These are phyloP conservation scores for Gymnothorax javanicus DNA, from an alignment of 2,797 vertebrate genomes.

Conservation along the genomic window DNA sequence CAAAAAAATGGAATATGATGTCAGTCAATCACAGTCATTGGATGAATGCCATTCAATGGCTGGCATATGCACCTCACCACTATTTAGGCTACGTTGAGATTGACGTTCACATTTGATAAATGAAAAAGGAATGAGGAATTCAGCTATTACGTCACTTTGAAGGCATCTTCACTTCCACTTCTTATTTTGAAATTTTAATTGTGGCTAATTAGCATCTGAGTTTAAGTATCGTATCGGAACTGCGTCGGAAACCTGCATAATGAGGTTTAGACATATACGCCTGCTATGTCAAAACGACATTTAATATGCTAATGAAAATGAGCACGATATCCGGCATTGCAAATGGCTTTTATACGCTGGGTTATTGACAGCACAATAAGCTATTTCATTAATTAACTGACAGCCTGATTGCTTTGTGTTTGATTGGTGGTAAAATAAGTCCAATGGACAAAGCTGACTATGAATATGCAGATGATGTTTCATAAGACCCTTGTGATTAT, in stretches of 20 bases:
- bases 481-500: not conserved
- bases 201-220: slow-evolving; percentile 2
- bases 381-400: slow-evolving; percentile 1
- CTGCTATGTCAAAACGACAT: slow-evolving; percentile 10
- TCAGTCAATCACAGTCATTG: slow-evolving; percentile 2
- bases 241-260: slow-evolving; percentile 1
- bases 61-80: not conserved
- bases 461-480: not conserved
- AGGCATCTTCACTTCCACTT: not conserved
- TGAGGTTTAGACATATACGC: slow-evolving; percentile 10
- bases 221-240: slow-evolving; percentile 19
- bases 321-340: not conserved
- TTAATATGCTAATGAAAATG: slow-evolving; percentile 7
- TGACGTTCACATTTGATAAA: not conserved
- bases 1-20: slow-evolving; percentile 9
- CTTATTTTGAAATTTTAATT: not conserved
- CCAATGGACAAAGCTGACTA: not conserved
- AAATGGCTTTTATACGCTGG: slow-evolving; percentile 5
- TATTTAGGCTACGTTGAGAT: not conserved
- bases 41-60: not conserved
- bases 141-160: not conserved
- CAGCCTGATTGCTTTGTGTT: slow-evolving; percentile 5
- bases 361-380: slow-evolving; percentile 18
- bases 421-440: slow-evolving; percentile 9
- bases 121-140: not conserved